Percentiles rank a stretch among this genome's conserved stretches.
Conservation (phyloP, 2,113 vertebrate genomes). For the Falco punctatus region DNA sequence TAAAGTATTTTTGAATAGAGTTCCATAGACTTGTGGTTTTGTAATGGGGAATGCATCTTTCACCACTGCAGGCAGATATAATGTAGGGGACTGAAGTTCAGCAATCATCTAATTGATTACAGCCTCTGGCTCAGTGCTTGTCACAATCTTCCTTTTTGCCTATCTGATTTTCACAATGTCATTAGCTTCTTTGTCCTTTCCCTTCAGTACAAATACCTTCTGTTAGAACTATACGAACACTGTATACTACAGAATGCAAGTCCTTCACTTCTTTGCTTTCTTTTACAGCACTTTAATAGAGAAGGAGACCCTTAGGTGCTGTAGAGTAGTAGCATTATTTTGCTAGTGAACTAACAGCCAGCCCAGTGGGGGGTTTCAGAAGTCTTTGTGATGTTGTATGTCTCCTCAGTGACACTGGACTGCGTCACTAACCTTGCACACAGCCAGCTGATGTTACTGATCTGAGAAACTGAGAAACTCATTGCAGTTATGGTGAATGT, state of each 20-base stretch:
- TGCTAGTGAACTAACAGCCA: neutral
- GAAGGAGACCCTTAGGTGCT: slow-evolving; percentile 8
- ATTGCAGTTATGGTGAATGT: neutral
- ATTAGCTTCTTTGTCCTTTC: neutral
- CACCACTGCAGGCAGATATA: neutral
- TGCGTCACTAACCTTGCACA: neutral
- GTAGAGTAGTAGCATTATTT: neutral
- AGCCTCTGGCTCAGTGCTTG: neutral
- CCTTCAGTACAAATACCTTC: neutral
- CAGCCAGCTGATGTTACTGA: neutral
- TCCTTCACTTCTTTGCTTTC: neutral
- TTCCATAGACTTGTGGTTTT: neutral
- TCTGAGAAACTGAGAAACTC: neutral
- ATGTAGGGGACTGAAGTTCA: neutral
- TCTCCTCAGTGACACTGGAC: neutral
- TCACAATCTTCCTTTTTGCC: neutral
- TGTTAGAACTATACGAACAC: neutral
- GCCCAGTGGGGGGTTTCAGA: neutral
- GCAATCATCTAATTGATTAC: slow-evolving; percentile 13
- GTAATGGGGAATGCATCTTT: neutral
- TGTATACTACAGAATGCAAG: neutral
- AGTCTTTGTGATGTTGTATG: neutral
- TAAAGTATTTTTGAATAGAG: neutral
- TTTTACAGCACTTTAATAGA: neutral
- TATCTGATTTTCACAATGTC: neutral